Percentiles rank a stretch among this genome's conserved stretches.
Evolutionary conservation across 2,888 invertebrate species (phyloP).

Genomic region (Rhagonycha lutea): DNA sequence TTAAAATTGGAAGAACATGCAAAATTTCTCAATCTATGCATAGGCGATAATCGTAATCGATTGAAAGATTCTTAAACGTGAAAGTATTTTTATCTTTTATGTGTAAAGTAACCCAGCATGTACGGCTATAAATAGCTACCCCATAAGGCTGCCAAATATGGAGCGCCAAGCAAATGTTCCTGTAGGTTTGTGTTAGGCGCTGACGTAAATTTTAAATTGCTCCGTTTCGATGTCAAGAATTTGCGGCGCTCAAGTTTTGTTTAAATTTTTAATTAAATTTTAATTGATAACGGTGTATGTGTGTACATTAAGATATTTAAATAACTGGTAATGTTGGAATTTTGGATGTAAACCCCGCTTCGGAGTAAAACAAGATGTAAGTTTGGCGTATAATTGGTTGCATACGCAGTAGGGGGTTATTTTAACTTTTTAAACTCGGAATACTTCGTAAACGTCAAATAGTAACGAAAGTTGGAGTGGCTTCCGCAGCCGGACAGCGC

Average conservation of each 20-base stretch:
- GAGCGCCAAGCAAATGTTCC: conserved; percentile 29
- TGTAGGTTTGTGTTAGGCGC: conserved; percentile 19
- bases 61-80: not conserved
- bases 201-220: conserved; percentile 29
- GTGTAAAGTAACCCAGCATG: conserved; percentile 9
- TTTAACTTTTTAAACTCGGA: not conserved
- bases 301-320: not conserved
- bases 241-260: not conserved
- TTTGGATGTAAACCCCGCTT: not conserved
- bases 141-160: conserved; percentile 41
- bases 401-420: conserved; percentile 6
- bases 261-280: not conserved
- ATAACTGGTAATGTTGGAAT: not conserved
- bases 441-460: not conserved
- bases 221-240: not conserved
- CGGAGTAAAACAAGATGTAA: not conserved
- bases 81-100: conserved; percentile 11
- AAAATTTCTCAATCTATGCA: too few species aligned
- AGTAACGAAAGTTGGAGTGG: not conserved
- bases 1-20: not conserved
- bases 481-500: conserved; percentile 39
- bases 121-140: conserved; percentile 20
- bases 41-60: not conserved
- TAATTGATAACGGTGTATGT: not conserved
- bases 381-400: conserved; percentile 12